Percentiles rank a stretch among this genome's conserved stretches.
phyloP scores from a whole-genome alignment of 2,113 vertebrate species.

The Corythaeola cristata region DNA sequence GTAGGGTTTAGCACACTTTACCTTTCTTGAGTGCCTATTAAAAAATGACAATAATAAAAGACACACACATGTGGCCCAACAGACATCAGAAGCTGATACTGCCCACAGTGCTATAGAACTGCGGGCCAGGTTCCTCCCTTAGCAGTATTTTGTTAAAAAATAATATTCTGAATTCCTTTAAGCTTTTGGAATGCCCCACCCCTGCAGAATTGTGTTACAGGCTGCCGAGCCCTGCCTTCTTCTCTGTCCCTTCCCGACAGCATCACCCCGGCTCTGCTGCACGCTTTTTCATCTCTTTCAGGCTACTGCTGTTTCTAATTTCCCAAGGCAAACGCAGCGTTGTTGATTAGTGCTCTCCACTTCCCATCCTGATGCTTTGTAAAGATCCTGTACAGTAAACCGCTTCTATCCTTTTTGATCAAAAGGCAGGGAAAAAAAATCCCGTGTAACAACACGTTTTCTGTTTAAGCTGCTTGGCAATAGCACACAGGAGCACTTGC shows the following conservation, averaged over 20 bases:
- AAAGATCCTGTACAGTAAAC: not conserved
- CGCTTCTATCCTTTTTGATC: not conserved
- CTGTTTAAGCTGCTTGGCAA: not conserved
- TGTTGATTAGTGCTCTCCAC: not conserved
- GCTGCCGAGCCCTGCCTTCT: not conserved
- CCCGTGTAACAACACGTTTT: not conserved
- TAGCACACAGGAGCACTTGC: not conserved
- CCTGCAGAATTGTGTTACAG: not conserved
- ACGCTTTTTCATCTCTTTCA: not conserved
- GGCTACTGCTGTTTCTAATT: not conserved
- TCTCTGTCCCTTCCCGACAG: not conserved
- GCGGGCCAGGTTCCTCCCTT: not conserved
- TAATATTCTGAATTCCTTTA: conserved; percentile 29
- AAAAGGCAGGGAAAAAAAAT: not conserved
- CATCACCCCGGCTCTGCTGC: not conserved
- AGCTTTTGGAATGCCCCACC: conserved; percentile 17
- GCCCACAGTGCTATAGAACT: not conserved
- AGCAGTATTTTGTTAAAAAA: conserved; percentile 45
- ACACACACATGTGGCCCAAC: not conserved
- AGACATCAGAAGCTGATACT: not conserved
- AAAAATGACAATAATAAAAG: not conserved
- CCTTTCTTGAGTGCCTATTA: not conserved
- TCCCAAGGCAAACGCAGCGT: not conserved
- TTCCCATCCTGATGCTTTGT: not conserved
- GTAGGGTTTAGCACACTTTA: not conserved